Base-by-base conservation (phyloP, 2,888 invertebrate genomes). In the Heteropelma amictum region DNA sequence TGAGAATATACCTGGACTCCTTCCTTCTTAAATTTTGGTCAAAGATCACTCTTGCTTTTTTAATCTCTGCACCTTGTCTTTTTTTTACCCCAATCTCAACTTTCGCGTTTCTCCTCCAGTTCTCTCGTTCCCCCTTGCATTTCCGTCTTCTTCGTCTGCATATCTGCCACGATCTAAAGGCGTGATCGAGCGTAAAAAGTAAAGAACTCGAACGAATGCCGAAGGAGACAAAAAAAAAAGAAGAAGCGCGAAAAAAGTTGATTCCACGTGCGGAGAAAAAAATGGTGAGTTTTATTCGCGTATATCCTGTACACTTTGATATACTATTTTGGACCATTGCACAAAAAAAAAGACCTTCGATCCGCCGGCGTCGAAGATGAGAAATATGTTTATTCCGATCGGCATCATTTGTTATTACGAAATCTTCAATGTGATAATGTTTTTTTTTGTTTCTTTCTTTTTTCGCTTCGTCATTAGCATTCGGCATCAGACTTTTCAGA, bases 1-100 rank as follows among this genome's bases (percentile, higher is more conserved):
- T 47, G 47, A 45, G 61, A 54, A 54, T 54, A 60, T 40, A 67
- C 72, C 54, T 47, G 47, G 38, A 54, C 60, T 21, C 54, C 60
- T 67, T 72, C 72, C 54, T 67, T 19, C 67, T 61, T 14, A 38
- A 61, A 56, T 58, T 47, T 42, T 63, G 33, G 28, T 40, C 56
- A 17, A 10, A 1, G 0, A 21, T 47, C 21, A 61, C 33, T 47
- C 47, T 49, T 33, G 23, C 47, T 23, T 30, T 35, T 49, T 35
- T 64, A 8, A 2, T 53, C 23, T 49, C 8, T 38, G 7, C 23
- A 5, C 8, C 7, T n/a, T 45, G 8, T 28, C 4, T 10, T 42
- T 38, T 7, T 19, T 40, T 14, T 38, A 5, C 33, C 8, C 8
- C 51, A 17, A 17, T 8, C 10, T 30, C 14, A 19, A 33, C 30